Evolutionary conservation across 2,113 vertebrate genomes (phyloP), one percentile per base, ranked within the genome.

Genomic region (Enhydra lutris): DNA sequence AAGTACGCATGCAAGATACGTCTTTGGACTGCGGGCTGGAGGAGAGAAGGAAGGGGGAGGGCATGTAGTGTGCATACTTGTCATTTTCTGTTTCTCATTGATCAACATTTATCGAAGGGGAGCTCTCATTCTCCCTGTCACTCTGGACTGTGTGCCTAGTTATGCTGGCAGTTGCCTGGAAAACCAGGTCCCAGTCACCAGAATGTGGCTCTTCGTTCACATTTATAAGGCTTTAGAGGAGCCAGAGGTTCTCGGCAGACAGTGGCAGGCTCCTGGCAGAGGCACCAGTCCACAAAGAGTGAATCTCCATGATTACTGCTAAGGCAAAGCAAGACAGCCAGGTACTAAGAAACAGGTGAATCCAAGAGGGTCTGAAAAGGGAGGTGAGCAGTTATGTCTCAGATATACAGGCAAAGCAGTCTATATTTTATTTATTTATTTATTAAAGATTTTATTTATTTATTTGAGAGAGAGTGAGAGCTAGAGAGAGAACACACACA

Each of bases 1-100:
- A n/a, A 74, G 17, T 4, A 6, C 2, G 39, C 0, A 1, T 18
- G 11, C 14, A 18, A 21, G 3, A 23, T 1, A 23, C 0, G 2
- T 82, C 52, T 63, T 7, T 9, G 84, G 4, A 63, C 1, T 2
- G 14, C 4, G 10, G 59, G 8, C 15, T 59, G 2, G 36, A 61
- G 15, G 21, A 65, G 18, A 73, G 42, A 24, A 61, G 34, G 21
- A 63, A 39, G 21, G 13, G 2, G 24, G 8, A 73, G 5, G n/a
- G 20, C 20, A 6, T 14, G 14, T 31, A 9, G 23, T 61, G 13
- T 45, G 17, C 12, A 29, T 1, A 34, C 4, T 20, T 85, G 11
- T 8, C 7, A n/a, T 39, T 34, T 83, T 23, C 24, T n/a, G 13
- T 34, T 91, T 71, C 34, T 17, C 31, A 29, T 3, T n/a, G 7